phyloP scores from a whole-genome alignment of 2,888 invertebrate genomes.

The Caenorhabditis sp. region DNA sequence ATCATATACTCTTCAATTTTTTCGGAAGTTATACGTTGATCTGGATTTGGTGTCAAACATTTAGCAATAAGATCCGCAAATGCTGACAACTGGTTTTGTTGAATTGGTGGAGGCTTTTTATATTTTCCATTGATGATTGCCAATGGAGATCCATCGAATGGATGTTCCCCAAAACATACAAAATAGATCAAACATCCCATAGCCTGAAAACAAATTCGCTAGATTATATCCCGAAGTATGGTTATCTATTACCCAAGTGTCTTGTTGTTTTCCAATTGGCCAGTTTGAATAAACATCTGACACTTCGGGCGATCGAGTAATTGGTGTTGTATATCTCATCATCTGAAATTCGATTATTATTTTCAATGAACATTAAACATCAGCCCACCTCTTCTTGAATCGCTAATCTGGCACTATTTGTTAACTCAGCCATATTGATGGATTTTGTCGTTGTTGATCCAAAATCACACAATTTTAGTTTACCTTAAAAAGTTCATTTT shows the following conservation, averaged over 20 bases:
- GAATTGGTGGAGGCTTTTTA: conserved; percentile 32
- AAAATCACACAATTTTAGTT: conserved; percentile 42
- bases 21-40: conserved; percentile 20
- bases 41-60: conserved; percentile 34
- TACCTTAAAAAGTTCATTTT: conserved; percentile 7
- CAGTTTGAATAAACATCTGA: conserved; percentile 41
- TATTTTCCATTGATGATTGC: conserved; percentile 45
- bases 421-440: conserved; percentile 25
- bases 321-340: conserved; percentile 40
- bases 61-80: conserved; percentile 33
- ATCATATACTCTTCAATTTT: conserved; percentile 35
- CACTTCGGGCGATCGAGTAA: conserved; percentile 38
- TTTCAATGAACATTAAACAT: too few relatives aligned
- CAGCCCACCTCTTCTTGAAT: conserved; percentile 41
- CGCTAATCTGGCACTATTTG: conserved; percentile 25
- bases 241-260: conserved; percentile 22
- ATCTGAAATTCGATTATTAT: too few relatives aligned
- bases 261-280: conserved; percentile 37
- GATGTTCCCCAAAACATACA: conserved; percentile 36
- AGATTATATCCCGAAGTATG: neutral
- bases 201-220: conserved; percentile 6
- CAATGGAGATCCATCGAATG: conserved; percentile 34
- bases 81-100: conserved; percentile 26
- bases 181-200: conserved; percentile 42
- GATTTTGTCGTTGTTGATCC: conserved; percentile 40